Conservation (phyloP, 2,888 invertebrate genomes). For the Callimorpha dominula region DNA sequence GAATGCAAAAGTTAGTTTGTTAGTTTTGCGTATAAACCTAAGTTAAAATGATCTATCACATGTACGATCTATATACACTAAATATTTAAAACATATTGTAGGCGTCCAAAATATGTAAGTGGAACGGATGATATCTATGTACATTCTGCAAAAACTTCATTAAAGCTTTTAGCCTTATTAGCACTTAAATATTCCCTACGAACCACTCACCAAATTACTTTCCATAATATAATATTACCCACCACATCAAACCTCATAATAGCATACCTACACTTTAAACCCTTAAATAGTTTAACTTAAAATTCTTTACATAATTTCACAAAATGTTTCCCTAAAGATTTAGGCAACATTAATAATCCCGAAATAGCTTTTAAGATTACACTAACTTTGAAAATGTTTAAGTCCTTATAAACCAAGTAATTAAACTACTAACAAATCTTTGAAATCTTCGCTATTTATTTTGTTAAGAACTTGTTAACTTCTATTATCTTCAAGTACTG, state of each 20-base stretch:
- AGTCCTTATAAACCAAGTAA: slow-evolving; percentile 39
- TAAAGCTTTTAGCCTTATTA: slow-evolving; percentile 3
- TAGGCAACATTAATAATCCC: slow-evolving; percentile 36
- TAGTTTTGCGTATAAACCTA: background rate
- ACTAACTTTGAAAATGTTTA: slow-evolving; percentile 32
- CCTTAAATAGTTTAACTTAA: slow-evolving; percentile 17
- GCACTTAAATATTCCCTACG: slow-evolving; percentile 4
- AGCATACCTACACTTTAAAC: slow-evolving; percentile 2
- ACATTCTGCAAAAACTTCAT: background rate
- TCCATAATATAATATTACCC: slow-evolving; percentile 7
- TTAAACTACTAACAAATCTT: slow-evolving; percentile 39
- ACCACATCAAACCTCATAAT: slow-evolving; percentile 11
- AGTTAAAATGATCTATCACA: background rate
- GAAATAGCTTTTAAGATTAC: slow-evolving; percentile 42
- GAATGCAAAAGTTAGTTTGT: too few species aligned
- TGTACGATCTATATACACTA: background rate
- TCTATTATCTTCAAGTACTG: background rate
- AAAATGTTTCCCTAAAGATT: slow-evolving; percentile 21
- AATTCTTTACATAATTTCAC: slow-evolving; percentile 21
- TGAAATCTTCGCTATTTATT: slow-evolving; percentile 30
- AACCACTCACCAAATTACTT: slow-evolving; percentile 16
- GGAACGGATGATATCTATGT: background rate
- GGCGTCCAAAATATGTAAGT: background rate
- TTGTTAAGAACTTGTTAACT: slow-evolving; percentile 27
- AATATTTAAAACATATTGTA: background rate